Evolutionary conservation across 2,888 invertebrate genomes (phyloP), one percentile per base, ranked within the genome.

Genomic region (Phorcus lineatus): DNA sequence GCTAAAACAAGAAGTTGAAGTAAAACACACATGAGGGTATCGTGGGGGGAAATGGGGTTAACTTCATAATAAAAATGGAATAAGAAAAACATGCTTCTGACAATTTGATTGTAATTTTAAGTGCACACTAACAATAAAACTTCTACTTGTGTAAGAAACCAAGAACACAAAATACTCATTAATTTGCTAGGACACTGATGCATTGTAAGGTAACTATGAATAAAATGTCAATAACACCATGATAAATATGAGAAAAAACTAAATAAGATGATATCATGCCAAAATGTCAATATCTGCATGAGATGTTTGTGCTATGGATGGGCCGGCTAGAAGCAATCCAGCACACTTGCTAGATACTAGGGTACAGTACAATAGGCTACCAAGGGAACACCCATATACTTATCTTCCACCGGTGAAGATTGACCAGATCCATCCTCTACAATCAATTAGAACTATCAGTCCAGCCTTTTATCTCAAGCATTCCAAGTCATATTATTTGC

Each of bases 341-440:
- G 62, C 22, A 62, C 62, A 62, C 28, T 24, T 28, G 62, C 62
- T 62, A 62, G 62, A 17, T 24, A 24, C 28, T 28, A 24, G 28
- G 62, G 62, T 62, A 62, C 16, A 11, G 62, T 62, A 70, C 70
- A 70, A 70, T 70, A 70, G 17, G 19, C 70, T 70, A 70, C 36
- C 70, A 62, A 70, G 70, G 70, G 70, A 19, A 70, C 70, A 70
- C 70, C 70, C 70, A 70, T 17, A 70, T 70, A 70, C 70, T 70
- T 70, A 70, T 70, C 70, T 70, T 28, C 70, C 19, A 36, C 19
- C 70, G 70, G 31, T 31, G 70, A 40, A 19, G 28, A 28, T 4
- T 31, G 70, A 36, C 36, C 70, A 70, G 70, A 70, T 19, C 36
- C 70, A 11, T 70, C 70, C 31, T 70, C 70, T 70, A 70, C 19